These are phyloP conservation scores for Cecropterus lyciades DNA, from an alignment of 1,140 invertebrate genomes.

Conservation along the genomic window DNA sequence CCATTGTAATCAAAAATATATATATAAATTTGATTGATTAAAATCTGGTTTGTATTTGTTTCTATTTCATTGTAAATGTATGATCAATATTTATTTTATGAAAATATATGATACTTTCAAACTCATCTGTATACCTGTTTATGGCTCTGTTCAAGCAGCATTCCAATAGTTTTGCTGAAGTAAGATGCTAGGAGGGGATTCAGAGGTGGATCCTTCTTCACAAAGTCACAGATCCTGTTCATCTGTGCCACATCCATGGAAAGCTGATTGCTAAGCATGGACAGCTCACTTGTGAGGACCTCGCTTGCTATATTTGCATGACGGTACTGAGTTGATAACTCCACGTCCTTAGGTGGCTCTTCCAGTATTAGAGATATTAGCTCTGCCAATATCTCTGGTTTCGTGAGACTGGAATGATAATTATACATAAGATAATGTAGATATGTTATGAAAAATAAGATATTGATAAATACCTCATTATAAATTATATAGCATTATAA, in stretches of 20 bases:
- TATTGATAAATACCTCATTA: too few relatives aligned
- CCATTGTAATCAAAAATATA: too few relatives aligned
- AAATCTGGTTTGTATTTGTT: too few relatives aligned
- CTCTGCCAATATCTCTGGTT: constrained; percentile 92
- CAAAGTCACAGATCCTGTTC: constrained; percentile 94
- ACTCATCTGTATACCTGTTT: too few relatives aligned
- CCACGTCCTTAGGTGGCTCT: constrained; percentile 91
- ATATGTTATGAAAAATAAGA: neutral
- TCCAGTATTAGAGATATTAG: constrained; percentile 93
- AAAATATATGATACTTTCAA: too few relatives aligned
- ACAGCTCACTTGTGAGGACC: constrained; percentile 93
- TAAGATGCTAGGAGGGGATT: constrained; percentile 98
- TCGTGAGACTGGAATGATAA: constrained; percentile 89
- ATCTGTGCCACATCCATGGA: constrained; percentile 91
- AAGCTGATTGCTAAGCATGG: constrained; percentile 93
- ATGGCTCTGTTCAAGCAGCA: constrained; percentile 91
- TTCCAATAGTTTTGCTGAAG: constrained; percentile 97
- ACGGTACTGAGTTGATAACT: constrained; percentile 93
- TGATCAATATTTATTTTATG: too few relatives aligned
- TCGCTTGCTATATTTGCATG: constrained; percentile 97
- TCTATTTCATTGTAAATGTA: too few relatives aligned
- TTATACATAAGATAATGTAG: neutral
- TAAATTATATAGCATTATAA: too few relatives aligned
- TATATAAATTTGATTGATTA: too few relatives aligned
- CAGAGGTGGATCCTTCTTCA: constrained; percentile 93